phyloP scores from a whole-genome alignment of 2,797 vertebrate species.

The Pantherophis vulpinus region DNA sequence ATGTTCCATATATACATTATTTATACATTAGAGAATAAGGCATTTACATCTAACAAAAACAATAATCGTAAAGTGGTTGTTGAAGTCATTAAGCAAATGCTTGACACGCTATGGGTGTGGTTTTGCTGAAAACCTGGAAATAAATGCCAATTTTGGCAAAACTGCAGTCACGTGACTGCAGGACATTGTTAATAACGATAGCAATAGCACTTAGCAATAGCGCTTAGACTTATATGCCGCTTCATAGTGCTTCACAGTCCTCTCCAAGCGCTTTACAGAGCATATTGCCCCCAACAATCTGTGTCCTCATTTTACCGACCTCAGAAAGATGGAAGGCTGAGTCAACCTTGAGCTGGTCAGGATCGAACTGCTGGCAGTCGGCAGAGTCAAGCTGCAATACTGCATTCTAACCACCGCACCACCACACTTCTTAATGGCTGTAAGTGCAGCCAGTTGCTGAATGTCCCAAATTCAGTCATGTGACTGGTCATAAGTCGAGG shows the following conservation, averaged over 20 bases:
- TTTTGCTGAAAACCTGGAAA: neutral
- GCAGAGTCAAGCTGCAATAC: neutral
- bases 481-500: neutral
- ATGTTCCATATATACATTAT: too few relatives aligned
- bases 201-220: neutral
- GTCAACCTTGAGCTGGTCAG: neutral
- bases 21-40: too few relatives aligned
- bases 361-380: neutral
- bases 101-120: neutral
- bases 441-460: neutral
- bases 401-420: neutral
- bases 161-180: neutral
- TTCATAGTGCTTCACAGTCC: neutral
- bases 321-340: neutral
- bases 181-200: neutral
- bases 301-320: neutral
- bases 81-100: neutral
- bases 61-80: neutral
- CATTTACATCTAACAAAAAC: too few relatives aligned
- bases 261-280: neutral
- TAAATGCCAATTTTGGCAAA: neutral
- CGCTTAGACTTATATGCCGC: neutral
- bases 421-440: neutral
- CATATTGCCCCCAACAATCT: neutral
- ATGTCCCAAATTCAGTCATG: neutral